phyloP scores from a whole-genome alignment of 2,113 vertebrate genomes.

The Microtus ochrogaster region DNA sequence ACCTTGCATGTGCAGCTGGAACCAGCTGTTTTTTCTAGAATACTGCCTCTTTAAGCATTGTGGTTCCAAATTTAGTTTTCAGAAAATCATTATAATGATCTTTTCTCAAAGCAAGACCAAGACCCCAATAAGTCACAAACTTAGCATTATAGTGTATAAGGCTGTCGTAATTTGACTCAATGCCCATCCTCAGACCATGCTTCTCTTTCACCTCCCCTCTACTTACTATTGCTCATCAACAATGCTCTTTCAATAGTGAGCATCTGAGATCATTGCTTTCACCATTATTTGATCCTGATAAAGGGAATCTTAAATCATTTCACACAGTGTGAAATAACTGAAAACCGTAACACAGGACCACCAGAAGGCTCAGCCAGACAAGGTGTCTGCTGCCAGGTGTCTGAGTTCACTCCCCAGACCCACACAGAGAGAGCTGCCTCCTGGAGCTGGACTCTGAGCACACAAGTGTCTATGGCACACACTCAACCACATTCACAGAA shows the following conservation, averaged over 20 bases:
- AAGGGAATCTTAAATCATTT: background rate
- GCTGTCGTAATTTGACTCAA: background rate
- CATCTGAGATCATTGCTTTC: background rate
- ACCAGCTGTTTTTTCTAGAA: background rate
- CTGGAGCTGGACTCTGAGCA: background rate
- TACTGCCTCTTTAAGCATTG: background rate
- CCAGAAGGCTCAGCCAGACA: background rate
- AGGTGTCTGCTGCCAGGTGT: background rate
- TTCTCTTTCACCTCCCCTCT: background rate
- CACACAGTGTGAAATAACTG: background rate
- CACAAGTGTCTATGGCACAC: too few relatives aligned
- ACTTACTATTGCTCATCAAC: background rate
- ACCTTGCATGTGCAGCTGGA: background rate
- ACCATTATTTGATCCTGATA: background rate
- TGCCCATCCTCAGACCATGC: background rate
- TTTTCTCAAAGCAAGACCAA: conserved; percentile 39
- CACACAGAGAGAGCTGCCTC: background rate
- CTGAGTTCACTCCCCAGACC: too few relatives aligned
- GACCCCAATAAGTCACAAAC: background rate
- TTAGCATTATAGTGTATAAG: background rate
- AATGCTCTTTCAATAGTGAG: background rate
- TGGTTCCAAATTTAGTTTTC: conserved; percentile 14
- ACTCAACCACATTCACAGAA: background rate
- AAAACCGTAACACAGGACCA: background rate
- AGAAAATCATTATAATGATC: background rate